Evolutionary conservation across 1,140 invertebrate genomes (phyloP), one percentile per base, ranked within the genome.

Genomic region (Cataglyphis hispanica): DNA sequence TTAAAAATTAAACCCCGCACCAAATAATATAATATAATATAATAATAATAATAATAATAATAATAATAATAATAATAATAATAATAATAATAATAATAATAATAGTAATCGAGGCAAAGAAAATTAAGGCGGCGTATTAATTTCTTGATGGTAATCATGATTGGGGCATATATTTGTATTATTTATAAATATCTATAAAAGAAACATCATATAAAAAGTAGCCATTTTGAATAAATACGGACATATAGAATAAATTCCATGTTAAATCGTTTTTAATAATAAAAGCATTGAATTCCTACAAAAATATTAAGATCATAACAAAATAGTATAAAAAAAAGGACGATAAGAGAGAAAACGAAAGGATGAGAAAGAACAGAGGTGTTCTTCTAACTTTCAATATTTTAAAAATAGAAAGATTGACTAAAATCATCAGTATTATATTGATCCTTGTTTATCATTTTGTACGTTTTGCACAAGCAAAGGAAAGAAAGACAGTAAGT

Each of bases 281-380:
- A 93, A 93, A 92, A 90, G 91, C 90, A 92, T 93, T 93, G 90
- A 93, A 91, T 93, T 93, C 92, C 91, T 93, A 93, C 86, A 88
- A 91, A 90, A 86, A 92, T 93, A 93, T 93, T 93, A 92, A 93
- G 93, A 93, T 92, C 93, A 93, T 84, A 87, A 92, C 93, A 46
- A 94, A 92, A 94, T 94, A 94, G 93, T 94, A 93, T 92, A 93
- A 91, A 87, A 66, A 53, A 58, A n/a, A n/a, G n/a, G n/a, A n/a
- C n/a, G n/a, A 53, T 46, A 46, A 46, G 16, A 46, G 3, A 0
- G 0, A 46, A 46, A 46, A 46, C 43, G 13, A 46, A 84, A 77
- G 11, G 37, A 63, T 61, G 77, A 53, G 60, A 61, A 90, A 85
- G 76, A 90, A 87, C 11, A 81, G 89, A 84, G 76, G 16, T 92